A percentile compares a stretch with the other conserved stretches of the same genome.
phyloP scores from a whole-genome alignment of 2,888 invertebrate species.

The Melanostoma scalare region DNA sequence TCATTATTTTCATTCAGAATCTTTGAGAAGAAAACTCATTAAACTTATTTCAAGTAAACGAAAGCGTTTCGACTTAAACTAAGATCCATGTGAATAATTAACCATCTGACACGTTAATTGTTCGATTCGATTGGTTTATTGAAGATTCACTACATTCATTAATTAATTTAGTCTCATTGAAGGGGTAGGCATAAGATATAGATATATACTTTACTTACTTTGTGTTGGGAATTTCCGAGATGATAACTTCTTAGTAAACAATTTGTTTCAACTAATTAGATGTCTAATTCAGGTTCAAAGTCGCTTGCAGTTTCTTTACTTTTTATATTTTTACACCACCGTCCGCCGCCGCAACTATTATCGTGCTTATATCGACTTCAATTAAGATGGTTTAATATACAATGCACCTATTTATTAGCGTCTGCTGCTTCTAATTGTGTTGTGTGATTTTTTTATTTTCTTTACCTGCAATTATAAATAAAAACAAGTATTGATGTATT shows the following conservation, averaged over 20 bases:
- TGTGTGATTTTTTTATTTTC: slow-evolving; percentile 23
- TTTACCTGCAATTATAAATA: slow-evolving; percentile 34
- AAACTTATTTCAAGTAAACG: no score
- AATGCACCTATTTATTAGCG: slow-evolving; percentile 9
- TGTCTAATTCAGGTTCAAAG: slow-evolving; percentile 11
- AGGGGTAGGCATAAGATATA: not conserved
- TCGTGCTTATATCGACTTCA: not conserved
- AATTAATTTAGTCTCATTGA: not conserved
- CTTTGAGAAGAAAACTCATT: no score
- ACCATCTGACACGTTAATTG: no score
- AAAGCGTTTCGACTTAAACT: no score
- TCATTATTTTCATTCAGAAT: no score
- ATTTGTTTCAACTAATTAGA: slow-evolving; percentile 21
- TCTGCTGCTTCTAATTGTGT: slow-evolving; percentile 1
- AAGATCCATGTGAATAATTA: no score
- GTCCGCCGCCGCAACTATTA: no score
- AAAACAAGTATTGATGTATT: slow-evolving; percentile 4
- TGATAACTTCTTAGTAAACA: slow-evolving; percentile 38
- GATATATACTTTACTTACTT: slow-evolving; percentile 46
- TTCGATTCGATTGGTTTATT: no score
- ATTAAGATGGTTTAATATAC: not conserved
- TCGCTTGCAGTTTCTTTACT: not conserved
- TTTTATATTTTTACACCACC: no score
- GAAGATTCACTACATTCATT: no score
- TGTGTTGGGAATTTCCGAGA: slow-evolving; percentile 51